Evolutionary conservation across 2,113 vertebrate species (phyloP).

Genomic region (Varanus salvator): DNA sequence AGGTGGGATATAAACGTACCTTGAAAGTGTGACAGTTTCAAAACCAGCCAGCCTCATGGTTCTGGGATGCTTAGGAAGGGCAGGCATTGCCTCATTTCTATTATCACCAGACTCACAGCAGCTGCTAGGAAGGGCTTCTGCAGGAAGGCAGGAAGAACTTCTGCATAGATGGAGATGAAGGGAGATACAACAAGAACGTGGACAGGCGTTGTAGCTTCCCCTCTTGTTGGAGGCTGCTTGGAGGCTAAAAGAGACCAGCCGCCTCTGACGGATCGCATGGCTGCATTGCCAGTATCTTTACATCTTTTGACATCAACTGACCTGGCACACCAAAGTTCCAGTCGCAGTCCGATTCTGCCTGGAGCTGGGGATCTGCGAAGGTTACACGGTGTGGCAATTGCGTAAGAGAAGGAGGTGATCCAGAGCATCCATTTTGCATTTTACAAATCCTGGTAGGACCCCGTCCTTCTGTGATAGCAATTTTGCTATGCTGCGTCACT

Average conservation of each 20-base stretch:
- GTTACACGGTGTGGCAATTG: neutral
- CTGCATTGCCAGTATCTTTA: neutral
- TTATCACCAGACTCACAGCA: neutral
- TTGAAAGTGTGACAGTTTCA: too few relatives aligned
- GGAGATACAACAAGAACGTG: too few relatives aligned
- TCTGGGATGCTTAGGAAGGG: neutral
- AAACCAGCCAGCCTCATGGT: too few relatives aligned
- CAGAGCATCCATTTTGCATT: neutral
- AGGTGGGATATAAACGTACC: too few relatives aligned
- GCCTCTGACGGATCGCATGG: neutral
- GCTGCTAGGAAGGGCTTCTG: neutral
- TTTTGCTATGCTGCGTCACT: slow-evolving; percentile 48
- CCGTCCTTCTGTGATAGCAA: neutral
- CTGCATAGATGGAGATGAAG: neutral
- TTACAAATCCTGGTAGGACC: neutral
- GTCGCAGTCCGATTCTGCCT: neutral
- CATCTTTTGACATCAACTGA: neutral
- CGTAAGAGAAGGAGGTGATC: neutral
- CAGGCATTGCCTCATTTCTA: neutral
- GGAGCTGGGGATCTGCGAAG: neutral
- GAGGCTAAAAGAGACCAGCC: neutral
- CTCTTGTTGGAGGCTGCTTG: neutral
- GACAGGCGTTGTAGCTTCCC: neutral
- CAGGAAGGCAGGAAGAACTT: neutral
- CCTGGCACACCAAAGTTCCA: neutral